Evolutionary conservation across 2,113 vertebrate genomes (phyloP), one percentile per base, ranked within the genome.

Genomic region (Hydrolagus affinis): DNA sequence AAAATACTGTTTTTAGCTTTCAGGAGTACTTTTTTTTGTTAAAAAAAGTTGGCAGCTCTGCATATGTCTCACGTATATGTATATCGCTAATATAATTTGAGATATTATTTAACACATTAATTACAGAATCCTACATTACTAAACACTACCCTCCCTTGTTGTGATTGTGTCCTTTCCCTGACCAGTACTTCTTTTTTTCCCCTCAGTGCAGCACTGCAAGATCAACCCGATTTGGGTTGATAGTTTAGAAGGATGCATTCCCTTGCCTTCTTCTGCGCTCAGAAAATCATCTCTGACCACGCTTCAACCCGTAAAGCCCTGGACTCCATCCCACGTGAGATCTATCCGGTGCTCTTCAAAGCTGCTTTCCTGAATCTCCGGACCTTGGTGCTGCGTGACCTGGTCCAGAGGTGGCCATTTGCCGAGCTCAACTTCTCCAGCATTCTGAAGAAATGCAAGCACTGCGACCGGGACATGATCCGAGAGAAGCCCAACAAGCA

Each of bases 351-450:
- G 56, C 90, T 97, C 19, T 92, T 97, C 89, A 94, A 93, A 69
- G 96, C 95, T 9, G 93, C 96, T 0, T 95, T 96, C 89, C 59
- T 89, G 86, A 89, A 93, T 86, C 90, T 91, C 64, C 94, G 94
- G 86, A 93, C 94, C 0, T 90, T 95, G 11, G 91, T 94, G 0
- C 89, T 97, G 0, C 92, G 92, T 0, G 95, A 96, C 0, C 89
- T 96, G 86, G 95, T 97, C 59, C 93, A 91, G 77, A 89, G 89
- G 0, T 97, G 96, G 96, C 96, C 96, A 0, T 95, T 96, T 70
- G 90, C 94, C 0, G 87, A 89, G 0, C 91, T 97, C 85, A 93
- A 92, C 0, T 89, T 96, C 8, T 93, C 94, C 14, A 91, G 93
- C 28, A 89, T 91, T 14, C 89, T 92, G 86, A 91, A 88, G 23